Base-by-base conservation (phyloP, 2,113 vertebrate genomes). In the Tachycineta bicolor region DNA sequence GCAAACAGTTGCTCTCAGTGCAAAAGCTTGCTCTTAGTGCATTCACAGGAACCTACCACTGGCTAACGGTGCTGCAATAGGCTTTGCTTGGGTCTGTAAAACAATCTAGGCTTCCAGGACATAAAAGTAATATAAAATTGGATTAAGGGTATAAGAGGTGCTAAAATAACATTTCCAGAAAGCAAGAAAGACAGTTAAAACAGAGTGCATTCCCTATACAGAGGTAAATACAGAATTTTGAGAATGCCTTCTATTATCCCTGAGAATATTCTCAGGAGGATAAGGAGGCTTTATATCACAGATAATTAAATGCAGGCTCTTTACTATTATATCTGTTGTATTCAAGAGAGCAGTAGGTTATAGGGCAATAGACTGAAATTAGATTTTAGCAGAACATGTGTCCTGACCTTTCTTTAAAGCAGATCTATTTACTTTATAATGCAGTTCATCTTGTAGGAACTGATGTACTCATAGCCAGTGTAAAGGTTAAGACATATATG, bases 401-500 rank as follows among this genome's bases (percentile, higher is more conserved):
- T 99, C 98, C 96, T 99, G 99, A 99, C 99, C 99, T 99, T 99
- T 99, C 97, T 97, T 97, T 97, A 95, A 97, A 98, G 98, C 98
- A 98, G 97, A 98, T 98, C 98, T 98, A 98, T 99, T 99, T 99
- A 98, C 98, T 99, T 98, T 98, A 97, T 98, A 99, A 99, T 98
- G 98, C 97, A 98, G 98, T 98, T 98, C 98, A 97, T 97, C 98
- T 98, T 98, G 98, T 98, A 98, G 98, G 96, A 98, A 97, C 97
- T 97, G 98, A 98, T 98, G 98, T 98, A 98, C 98, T 98, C 97
- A 95, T 97, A 97, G 97, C 98, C 95, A 97, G 96, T 98, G 98
- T 97, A 99, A 99, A 99, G 99, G 99, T 99, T 99, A 99, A 97
- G 98, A 98, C 97, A 96, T 92, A 88, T 95, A 96, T 60, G 90